These are phyloP conservation scores for Hypsibius dujardini DNA, from an alignment of 1,140 invertebrate genomes.

Conservation along the genomic window DNA sequence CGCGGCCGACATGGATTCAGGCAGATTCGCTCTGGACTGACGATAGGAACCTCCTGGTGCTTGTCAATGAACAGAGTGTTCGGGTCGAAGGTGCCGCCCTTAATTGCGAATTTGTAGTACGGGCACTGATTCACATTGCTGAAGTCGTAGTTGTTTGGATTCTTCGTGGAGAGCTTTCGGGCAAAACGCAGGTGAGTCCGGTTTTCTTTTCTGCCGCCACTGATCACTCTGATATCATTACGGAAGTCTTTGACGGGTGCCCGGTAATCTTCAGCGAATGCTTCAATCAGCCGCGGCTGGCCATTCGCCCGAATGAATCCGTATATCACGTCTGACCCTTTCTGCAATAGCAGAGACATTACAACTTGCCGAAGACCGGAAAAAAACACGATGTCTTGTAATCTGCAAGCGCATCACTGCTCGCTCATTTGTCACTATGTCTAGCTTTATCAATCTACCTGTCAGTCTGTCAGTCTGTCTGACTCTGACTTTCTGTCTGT, in stretches of 20 bases:
- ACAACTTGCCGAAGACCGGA: too few species aligned
- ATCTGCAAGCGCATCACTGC: too few species aligned
- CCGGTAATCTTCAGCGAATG: neutral
- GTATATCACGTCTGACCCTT: slow-evolving; percentile 9
- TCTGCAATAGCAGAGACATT: neutral
- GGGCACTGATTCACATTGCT: slow-evolving; percentile 38
- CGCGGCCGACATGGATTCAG: too few species aligned
- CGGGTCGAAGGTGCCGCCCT: slow-evolving; percentile 61
- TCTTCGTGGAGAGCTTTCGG: neutral
- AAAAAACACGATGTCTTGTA: too few species aligned
- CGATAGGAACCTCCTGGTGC: slow-evolving; percentile 53
- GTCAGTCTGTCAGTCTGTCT: too few species aligned
- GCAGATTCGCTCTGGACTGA: slow-evolving; percentile 61
- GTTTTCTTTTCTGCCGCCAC: neutral
- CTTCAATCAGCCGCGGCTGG: neutral
- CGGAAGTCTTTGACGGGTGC: slow-evolving; percentile 4
- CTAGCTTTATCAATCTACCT: too few species aligned
- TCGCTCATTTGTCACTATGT: too few species aligned
- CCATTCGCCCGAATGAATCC: slow-evolving; percentile 6
- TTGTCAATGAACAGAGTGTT: slow-evolving; percentile 69
- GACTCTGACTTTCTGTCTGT: too few species aligned
- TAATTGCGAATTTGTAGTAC: slow-evolving; percentile 69
- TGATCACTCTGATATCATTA: neutral
- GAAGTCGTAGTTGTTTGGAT: neutral
- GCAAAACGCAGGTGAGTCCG: slow-evolving; percentile 3